These are phyloP conservation scores for Eudyptes chrysolophus DNA, from an alignment of 2,113 vertebrate genomes.

Conservation along the genomic window DNA sequence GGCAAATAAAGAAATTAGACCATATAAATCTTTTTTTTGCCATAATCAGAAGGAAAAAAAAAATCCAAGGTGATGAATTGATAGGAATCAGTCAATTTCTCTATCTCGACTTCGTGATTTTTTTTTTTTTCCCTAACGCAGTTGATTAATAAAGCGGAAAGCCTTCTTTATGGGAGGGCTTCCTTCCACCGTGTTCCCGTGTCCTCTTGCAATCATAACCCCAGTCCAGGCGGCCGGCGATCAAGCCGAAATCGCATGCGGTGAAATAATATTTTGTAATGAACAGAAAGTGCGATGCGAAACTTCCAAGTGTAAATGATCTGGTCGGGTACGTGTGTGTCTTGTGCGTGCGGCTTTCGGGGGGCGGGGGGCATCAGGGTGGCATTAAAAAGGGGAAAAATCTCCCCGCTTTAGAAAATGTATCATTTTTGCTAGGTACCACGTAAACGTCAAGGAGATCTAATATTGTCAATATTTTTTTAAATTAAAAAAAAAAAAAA, in stretches of 20 bases:
- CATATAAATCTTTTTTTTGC: background rate
- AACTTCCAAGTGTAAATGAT: slow-evolving; percentile 19
- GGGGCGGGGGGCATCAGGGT: background rate
- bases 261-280: background rate
- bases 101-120: background rate
- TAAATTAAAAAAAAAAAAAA: background rate
- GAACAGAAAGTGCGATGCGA: background rate
- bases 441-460: background rate
- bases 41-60: background rate
- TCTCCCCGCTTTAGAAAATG: background rate
- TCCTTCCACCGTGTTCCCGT: background rate
- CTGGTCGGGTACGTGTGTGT: background rate
- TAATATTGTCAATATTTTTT: background rate
- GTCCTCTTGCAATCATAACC: background rate
- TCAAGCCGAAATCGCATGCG: background rate
- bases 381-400: background rate
- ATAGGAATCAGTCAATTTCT: slow-evolving; percentile 23
- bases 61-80: background rate
- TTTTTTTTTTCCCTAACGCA: background rate
- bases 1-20: background rate
- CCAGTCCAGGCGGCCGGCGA: background rate
- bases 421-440: background rate
- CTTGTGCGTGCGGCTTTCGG: background rate
- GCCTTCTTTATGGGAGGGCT: background rate
- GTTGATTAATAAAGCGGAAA: slow-evolving; percentile 60